Conservation (phyloP, 2,797 vertebrate species). For the Spinus olivaceus region DNA sequence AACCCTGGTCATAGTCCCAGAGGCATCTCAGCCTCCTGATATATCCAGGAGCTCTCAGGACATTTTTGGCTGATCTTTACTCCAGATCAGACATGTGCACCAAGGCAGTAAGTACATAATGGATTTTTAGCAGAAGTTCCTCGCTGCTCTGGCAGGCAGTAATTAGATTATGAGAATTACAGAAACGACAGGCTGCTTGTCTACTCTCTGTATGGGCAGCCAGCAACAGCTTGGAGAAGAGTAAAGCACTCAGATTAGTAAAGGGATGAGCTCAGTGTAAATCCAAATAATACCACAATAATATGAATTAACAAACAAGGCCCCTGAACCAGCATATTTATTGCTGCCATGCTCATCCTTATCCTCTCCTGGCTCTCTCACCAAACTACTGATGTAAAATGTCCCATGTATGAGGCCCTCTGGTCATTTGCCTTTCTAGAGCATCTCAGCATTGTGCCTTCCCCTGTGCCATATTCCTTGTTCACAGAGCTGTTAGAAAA, state of each 20-base stretch:
- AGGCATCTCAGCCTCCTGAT: background rate
- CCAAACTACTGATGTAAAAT: background rate
- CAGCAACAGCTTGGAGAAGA: background rate
- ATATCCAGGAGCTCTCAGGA: background rate
- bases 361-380: background rate
- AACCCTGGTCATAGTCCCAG: background rate
- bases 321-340: background rate
- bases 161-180: conserved; percentile 38
- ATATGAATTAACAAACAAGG: conserved; percentile 17
- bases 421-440: background rate
- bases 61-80: background rate
- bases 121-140: conserved; percentile 26
- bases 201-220: background rate
- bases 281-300: conserved; percentile 39
- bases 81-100: conserved; percentile 1
- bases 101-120: background rate
- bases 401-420: background rate
- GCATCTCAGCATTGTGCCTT: background rate
- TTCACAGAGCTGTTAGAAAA: background rate
- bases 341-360: background rate
- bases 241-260: conserved; percentile 38
- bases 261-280: conserved; percentile 38
- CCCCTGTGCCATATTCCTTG: fast-evolving
- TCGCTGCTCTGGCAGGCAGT: conserved; percentile 17
- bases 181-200: conserved; percentile 30